These are phyloP conservation scores for Sebastes iracundus DNA, from an alignment of 2,797 vertebrate genomes.

Conservation along the genomic window DNA sequence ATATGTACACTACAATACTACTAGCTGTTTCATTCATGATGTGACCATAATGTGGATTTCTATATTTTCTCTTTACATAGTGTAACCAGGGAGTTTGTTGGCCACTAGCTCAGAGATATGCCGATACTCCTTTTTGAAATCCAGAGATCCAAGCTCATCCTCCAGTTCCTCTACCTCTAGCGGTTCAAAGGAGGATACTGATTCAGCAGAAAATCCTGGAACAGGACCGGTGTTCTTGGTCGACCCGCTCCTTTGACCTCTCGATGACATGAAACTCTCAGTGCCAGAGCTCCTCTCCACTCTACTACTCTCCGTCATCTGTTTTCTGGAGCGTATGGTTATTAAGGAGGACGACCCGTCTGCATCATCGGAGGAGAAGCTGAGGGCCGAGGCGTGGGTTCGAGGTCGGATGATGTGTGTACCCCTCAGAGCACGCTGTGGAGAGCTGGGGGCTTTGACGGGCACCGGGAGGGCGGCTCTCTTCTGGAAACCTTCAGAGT, in stretches of 20 bases:
- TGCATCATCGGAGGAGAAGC: conserved; percentile 67
- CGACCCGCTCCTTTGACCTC: conserved; percentile 47
- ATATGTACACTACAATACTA: neutral
- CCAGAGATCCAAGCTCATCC: conserved; percentile 80
- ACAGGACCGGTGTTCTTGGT: conserved; percentile 59
- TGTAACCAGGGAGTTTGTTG: conserved; percentile 91
- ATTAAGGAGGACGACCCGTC: conserved; percentile 21
- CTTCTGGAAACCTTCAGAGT: conserved; percentile 53
- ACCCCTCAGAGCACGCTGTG: conserved; percentile 75
- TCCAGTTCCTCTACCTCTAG: conserved; percentile 67
- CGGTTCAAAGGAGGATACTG: conserved; percentile 61
- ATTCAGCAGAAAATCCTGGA: conserved; percentile 69
- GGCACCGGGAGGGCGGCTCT: conserved; percentile 75
- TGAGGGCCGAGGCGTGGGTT: conserved; percentile 61
- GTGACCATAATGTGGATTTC: neutral
- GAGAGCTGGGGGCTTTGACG: conserved; percentile 80
- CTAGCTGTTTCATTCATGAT: neutral
- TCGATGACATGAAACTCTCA: conserved; percentile 38
- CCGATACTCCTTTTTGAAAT: conserved; percentile 81
- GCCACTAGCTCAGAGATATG: conserved; percentile 89
- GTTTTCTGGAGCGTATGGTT: conserved; percentile 34
- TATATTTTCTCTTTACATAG: conserved; percentile 78
- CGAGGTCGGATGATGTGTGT: conserved; percentile 62
- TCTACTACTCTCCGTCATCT: conserved; percentile 13
- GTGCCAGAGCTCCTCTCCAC: conserved; percentile 27